phyloP scores from a whole-genome alignment of 2,113 vertebrate species.

The Labrus mixtus region DNA sequence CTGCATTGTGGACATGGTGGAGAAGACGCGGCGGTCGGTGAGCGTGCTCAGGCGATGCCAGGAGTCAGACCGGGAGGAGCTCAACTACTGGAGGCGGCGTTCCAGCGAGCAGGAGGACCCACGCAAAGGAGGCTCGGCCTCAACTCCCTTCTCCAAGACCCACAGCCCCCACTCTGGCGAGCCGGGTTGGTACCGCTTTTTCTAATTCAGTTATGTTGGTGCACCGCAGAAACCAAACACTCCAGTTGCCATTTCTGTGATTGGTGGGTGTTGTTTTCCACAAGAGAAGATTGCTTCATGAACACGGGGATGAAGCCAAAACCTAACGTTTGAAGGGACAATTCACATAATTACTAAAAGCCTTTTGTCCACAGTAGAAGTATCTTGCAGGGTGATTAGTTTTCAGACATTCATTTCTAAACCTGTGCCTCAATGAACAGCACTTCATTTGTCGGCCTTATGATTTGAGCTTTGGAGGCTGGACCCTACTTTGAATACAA shows the following conservation, averaged over 20 bases:
- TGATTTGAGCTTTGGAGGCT: background rate
- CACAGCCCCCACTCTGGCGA: constrained; percentile 92
- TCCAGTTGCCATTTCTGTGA: background rate
- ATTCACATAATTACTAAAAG: too few relatives aligned
- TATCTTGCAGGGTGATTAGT: too few relatives aligned
- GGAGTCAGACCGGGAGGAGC: constrained; percentile 95
- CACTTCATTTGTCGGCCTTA: too few relatives aligned
- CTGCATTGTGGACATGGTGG: constrained; percentile 99
- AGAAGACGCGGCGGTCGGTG: constrained; percentile 95
- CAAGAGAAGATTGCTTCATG: background rate
- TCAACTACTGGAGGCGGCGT: constrained; percentile 95
- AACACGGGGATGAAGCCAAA: too few relatives aligned
- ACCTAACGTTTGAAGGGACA: too few relatives aligned
- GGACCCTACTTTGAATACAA: background rate
- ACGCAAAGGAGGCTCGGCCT: constrained; percentile 85
- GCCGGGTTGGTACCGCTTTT: constrained; percentile 82
- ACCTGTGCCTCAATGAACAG: too few relatives aligned
- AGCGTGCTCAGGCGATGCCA: constrained; percentile 95
- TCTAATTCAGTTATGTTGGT: background rate
- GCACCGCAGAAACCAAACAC: background rate
- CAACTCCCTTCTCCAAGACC: constrained; percentile 85
- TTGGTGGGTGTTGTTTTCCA: background rate
- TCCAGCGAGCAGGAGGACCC: constrained; percentile 92
- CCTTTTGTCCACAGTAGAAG: too few relatives aligned
- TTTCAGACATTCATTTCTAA: too few relatives aligned